Evolutionary conservation across 1,140 invertebrate genomes (phyloP), one percentile per base, ranked within the genome.

Genomic region (Drosophila equinoxialis): DNA sequence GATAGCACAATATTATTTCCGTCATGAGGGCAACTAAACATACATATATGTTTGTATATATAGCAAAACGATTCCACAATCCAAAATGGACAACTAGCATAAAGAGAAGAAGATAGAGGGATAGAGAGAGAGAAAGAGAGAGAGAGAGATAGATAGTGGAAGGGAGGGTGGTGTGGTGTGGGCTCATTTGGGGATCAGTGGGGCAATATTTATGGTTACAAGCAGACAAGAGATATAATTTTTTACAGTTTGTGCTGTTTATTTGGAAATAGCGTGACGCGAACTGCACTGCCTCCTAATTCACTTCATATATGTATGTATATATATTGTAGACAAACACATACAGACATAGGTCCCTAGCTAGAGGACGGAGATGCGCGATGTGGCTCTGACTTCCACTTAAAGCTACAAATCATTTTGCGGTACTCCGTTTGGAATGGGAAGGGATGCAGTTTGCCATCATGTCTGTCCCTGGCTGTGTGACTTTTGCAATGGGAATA

Each of bases 341-440:
- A 26, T 26, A 51, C 23, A 26, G 2, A 51, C 6, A 20, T 23
- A 48, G 60, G 65, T 73, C 61, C 62, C 68, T 42, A 68, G 64
- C 42, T 59, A 30, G 57, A 77, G 57, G 81, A 76, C 71, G 30
- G 67, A 68, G 68, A 67, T 75, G 48, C 17, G 42, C 35, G 35
- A 3, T 48, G 62, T 68, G 66, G 41, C 75, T 48, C 68, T 61
- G 77, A 68, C 72, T 79, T 67, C 65, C 64, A 70, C 65, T 87
- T 89, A 77, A 72, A 75, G 77, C 80, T 51, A 89, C 80, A 87
- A 87, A 89, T 87, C 84, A 87, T 87, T 87, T 89, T 82, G 83
- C 79, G 64, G 63, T 63, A 65, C 61, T 76, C 77, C 55, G 37
- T 57, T 11, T 60, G 54, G 60, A 17, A 65, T 60, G 67, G 75